Conservation (phyloP, 92 coral and sea anemone species). For the Bergia puertoricense region DNA sequence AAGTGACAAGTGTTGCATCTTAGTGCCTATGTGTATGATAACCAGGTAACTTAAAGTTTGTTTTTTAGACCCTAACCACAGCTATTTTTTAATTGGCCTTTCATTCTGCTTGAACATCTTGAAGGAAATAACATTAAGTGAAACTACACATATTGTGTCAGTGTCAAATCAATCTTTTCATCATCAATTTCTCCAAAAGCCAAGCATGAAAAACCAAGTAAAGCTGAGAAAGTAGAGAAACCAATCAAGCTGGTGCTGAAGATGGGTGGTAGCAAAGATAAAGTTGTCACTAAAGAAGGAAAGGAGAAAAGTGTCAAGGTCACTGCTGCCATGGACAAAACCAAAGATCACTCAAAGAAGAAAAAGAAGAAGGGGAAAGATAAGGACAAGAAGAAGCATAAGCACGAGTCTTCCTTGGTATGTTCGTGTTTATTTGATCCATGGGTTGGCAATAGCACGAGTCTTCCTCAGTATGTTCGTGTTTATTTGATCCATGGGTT, state of each 20-base stretch:
- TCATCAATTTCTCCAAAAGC: conserved; percentile 32
- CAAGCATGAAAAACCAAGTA: conserved; percentile 55
- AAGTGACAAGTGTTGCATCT: too few species aligned
- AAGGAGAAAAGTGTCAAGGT: conserved; percentile 47
- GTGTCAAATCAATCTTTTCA: neutral
- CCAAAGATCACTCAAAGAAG: conserved; percentile 84
- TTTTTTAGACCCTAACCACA: too few species aligned
- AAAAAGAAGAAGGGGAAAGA: conserved; percentile 95
- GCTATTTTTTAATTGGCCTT: too few species aligned
- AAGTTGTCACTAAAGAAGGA: conserved; percentile 55
- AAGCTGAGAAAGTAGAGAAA: conserved; percentile 66
- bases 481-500: neutral
- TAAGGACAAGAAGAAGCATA: conserved; percentile 79
- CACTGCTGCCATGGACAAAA: conserved; percentile 41
- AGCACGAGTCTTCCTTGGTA: conserved; percentile 50
- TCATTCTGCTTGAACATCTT: too few species aligned
- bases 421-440: neutral
- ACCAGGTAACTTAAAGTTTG: too few species aligned
- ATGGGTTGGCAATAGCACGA: too few species aligned
- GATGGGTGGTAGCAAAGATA: conserved; percentile 75
- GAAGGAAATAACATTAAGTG: too few species aligned
- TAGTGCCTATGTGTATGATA: too few species aligned
- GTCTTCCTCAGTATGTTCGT: neutral
- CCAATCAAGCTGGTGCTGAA: conserved; percentile 94
- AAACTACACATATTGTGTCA: neutral